phyloP scores from a whole-genome alignment of 2,888 invertebrate genomes.

The Coelinius sp. region DNA sequence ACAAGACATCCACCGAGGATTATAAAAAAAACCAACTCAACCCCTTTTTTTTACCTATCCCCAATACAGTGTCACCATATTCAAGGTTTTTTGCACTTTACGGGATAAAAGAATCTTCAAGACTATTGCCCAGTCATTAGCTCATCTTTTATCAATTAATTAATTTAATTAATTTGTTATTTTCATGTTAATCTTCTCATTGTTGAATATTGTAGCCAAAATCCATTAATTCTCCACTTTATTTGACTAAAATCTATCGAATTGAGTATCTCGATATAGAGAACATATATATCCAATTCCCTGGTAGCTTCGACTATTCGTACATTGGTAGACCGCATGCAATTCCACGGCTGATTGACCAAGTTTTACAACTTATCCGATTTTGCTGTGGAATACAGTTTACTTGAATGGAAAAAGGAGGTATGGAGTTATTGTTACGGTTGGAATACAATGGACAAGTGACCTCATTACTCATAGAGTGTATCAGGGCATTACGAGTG shows the following conservation, averaged over 20 bases:
- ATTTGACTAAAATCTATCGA: background rate
- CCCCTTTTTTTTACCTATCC: background rate
- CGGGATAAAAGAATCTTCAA: background rate
- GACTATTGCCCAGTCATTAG: no score
- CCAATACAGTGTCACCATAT: background rate
- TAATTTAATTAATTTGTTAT: no score
- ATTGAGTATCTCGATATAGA: background rate
- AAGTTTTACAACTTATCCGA: constrained; percentile 62
- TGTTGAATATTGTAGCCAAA: background rate
- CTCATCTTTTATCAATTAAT: no score
- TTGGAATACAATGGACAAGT: background rate
- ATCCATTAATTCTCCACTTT: constrained; percentile 4
- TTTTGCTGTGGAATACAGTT: constrained; percentile 30
- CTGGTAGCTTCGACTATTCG: background rate
- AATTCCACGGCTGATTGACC: constrained; percentile 59
- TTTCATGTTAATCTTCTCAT: no score
- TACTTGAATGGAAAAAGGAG: background rate
- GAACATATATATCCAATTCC: constrained; percentile 17
- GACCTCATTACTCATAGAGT: no score
- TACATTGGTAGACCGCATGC: constrained; percentile 46
- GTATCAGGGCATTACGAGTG: no score
- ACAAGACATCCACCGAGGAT: constrained; percentile 40
- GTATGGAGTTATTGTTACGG: constrained; percentile 1
- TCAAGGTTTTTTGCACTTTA: background rate
- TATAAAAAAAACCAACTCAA: constrained; percentile 42